Conservation (phyloP, 2,797 vertebrate genomes). For the Prionace glauca region DNA sequence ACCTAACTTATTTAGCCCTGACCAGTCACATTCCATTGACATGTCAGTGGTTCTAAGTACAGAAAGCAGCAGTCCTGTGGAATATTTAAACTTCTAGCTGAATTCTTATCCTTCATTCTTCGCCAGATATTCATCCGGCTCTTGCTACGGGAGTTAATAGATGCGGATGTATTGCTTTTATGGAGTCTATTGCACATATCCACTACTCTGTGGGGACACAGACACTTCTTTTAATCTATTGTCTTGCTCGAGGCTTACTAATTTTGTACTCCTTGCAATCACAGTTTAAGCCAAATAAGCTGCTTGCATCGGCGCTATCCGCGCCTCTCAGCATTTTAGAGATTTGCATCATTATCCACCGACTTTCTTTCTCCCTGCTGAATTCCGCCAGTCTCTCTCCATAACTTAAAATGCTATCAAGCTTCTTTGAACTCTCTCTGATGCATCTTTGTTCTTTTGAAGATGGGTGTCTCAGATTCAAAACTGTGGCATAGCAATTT, state of each 20-base stretch:
- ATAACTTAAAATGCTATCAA: neutral
- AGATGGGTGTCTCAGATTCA: neutral
- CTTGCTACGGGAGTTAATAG: slow-evolving; percentile 1
- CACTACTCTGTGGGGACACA: neutral
- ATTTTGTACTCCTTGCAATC: slow-evolving; percentile 6
- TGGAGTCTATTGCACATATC: neutral
- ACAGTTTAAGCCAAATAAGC: slow-evolving; percentile 1
- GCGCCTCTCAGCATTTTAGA: neutral
- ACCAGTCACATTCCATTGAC: slow-evolving; percentile 15
- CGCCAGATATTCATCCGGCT: neutral
- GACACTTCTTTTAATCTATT: slow-evolving; percentile 23
- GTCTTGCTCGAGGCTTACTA: slow-evolving; percentile 18
- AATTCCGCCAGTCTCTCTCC: neutral
- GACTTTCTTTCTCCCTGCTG: neutral
- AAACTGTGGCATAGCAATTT: neutral
- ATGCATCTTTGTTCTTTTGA: neutral
- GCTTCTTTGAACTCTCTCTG: neutral
- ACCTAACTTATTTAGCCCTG: neutral
- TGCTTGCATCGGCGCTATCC: neutral
- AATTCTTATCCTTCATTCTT: neutral
- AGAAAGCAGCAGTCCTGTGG: neutral
- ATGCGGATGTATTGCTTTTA: slow-evolving; percentile 10
- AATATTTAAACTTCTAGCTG: neutral
- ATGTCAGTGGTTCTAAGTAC: neutral
- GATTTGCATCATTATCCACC: slow-evolving; percentile 8